These are phyloP conservation scores for Tiliqua scincoides DNA, from an alignment of 2,113 vertebrate species.

Conservation along the genomic window DNA sequence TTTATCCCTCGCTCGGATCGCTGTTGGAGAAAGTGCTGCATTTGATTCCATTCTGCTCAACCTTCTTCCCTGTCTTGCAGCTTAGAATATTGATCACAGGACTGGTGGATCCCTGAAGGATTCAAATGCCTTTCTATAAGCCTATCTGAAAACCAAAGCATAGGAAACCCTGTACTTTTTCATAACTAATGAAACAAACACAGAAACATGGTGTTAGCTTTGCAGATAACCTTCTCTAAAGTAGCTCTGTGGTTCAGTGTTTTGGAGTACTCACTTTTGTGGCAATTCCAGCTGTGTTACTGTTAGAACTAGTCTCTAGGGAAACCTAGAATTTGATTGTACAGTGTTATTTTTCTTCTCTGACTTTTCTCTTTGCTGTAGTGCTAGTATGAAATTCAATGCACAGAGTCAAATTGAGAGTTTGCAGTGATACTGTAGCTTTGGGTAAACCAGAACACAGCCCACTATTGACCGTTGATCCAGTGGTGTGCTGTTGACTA, in stretches of 20 bases:
- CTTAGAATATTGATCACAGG: slow-evolving; percentile 22
- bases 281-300: background rate
- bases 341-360: background rate
- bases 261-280: slow-evolving; percentile 18
- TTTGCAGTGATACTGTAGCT: background rate
- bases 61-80: background rate
- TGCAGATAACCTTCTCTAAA: background rate
- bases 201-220: background rate
- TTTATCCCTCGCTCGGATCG: background rate
- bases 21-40: background rate
- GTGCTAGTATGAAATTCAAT: background rate
- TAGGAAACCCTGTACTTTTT: background rate
- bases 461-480: rapidly evolving
- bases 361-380: background rate
- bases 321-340: background rate
- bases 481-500: background rate
- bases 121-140: slow-evolving; percentile 11
- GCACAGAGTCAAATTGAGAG: rapidly evolving
- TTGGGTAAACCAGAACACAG: background rate
- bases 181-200: slow-evolving; percentile 12
- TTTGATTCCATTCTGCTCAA: background rate
- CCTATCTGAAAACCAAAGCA: background rate
- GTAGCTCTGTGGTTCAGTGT: background rate
- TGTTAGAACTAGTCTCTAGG: slow-evolving; percentile 7
- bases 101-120: slow-evolving; percentile 10